These are phyloP conservation scores for Centropristis striata DNA, from an alignment of 2,113 vertebrate species.

Conservation along the genomic window DNA sequence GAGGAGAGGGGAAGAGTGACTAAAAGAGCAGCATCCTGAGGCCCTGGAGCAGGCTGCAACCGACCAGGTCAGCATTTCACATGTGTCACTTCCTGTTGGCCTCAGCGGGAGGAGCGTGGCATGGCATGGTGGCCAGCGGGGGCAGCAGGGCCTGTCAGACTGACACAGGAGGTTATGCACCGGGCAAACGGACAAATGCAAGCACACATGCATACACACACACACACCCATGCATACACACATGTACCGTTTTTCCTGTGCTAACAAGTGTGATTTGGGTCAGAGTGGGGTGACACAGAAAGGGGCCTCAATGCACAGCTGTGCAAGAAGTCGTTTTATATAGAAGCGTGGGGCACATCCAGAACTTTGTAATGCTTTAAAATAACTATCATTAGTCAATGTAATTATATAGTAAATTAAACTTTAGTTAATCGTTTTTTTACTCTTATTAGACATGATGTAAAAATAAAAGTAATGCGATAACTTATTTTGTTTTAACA, in stretches of 20 bases:
- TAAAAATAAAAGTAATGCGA: too few relatives aligned
- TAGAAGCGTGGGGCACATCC: constrained; percentile 7
- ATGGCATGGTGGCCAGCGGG: constrained; percentile 69
- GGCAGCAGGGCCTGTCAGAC: constrained; percentile 68
- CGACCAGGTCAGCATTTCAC: constrained; percentile 83
- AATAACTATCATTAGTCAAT: too few relatives aligned
- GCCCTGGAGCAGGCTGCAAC: constrained; percentile 65
- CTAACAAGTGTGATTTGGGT: constrained; percentile 56
- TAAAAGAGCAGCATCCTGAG: constrained; percentile 80
- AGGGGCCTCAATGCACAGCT: constrained; percentile 20
- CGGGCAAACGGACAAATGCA: constrained; percentile 54
- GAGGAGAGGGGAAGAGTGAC: constrained; percentile 48
- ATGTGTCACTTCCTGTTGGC: constrained; percentile 81
- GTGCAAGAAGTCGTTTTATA: constrained; percentile 7
- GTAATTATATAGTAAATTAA: too few relatives aligned
- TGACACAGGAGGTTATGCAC: constrained; percentile 79
- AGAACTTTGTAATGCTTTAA: constrained; percentile 7
- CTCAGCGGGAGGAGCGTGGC: constrained; percentile 68
- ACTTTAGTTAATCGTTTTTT: too few relatives aligned
- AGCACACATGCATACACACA: constrained; percentile 25
- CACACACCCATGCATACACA: constrained; percentile 10
- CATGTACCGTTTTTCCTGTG: constrained; percentile 1
- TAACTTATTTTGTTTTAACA: too few relatives aligned
- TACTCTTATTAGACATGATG: too few relatives aligned
- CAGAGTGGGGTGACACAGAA: constrained; percentile 45